phyloP scores from a whole-genome alignment of 2,888 invertebrate genomes.

The Latheticus oryzae region DNA sequence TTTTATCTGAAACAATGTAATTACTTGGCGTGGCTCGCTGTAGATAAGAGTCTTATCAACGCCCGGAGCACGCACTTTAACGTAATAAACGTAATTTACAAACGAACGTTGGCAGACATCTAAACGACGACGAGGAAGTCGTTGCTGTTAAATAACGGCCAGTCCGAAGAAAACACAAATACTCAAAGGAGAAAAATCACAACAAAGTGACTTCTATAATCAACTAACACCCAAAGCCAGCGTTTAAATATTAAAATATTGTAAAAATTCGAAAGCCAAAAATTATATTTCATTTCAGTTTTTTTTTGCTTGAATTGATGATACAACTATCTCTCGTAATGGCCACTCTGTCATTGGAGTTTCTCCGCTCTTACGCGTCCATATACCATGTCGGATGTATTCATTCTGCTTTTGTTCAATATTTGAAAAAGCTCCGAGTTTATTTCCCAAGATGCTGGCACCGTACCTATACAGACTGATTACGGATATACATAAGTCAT shows the following conservation, averaged over 20 bases:
- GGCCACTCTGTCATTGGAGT: slow-evolving; percentile 17
- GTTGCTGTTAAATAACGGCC: slow-evolving; percentile 47
- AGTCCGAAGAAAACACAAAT: no score
- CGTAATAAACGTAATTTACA: slow-evolving; percentile 61
- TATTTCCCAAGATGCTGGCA: slow-evolving; percentile 22
- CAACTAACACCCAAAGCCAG: no score
- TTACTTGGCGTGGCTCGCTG: slow-evolving; percentile 58
- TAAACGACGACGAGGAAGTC: slow-evolving; percentile 52
- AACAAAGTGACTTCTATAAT: background rate
- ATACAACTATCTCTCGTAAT: slow-evolving; percentile 9
- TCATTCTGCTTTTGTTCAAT: slow-evolving; percentile 20
- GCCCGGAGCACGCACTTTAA: slow-evolving; percentile 60
- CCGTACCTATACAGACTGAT: slow-evolving; percentile 20
- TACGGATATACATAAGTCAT: slow-evolving; percentile 19
- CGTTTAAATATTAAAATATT: background rate
- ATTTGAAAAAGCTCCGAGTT: slow-evolving; percentile 21
- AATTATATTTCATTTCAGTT: no score
- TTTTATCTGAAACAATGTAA: slow-evolving; percentile 62
- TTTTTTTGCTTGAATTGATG: slow-evolving; percentile 16
- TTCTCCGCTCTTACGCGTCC: slow-evolving; percentile 5
- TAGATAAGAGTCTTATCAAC: slow-evolving; percentile 60
- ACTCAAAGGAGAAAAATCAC: background rate
- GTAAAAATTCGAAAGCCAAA: background rate
- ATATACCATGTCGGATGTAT: slow-evolving; percentile 8
- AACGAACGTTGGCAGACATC: slow-evolving; percentile 58